Evolutionary conservation across 1,140 invertebrate genomes (phyloP).

Genomic region (Teleogryllus occipitalis): DNA sequence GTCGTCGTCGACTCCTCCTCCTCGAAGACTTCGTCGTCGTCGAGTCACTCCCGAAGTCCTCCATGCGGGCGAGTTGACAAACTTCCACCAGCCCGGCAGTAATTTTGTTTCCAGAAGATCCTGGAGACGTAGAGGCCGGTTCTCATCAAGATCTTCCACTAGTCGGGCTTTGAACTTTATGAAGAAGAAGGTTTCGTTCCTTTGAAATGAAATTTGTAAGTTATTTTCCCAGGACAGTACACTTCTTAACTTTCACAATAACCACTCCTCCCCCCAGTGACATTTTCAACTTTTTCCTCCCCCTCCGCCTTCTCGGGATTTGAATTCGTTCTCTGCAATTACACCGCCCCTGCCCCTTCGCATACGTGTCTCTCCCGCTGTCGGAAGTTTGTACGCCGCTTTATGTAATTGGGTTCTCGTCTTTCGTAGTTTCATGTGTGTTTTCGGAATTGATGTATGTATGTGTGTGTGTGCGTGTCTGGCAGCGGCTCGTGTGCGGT

Average conservation of each 20-base stretch:
- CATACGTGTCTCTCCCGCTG: background rate
- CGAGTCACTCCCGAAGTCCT: background rate
- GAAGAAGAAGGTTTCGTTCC: background rate
- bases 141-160: background rate
- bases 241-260: slow-evolving; percentile 1
- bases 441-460: background rate
- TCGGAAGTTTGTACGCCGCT: background rate
- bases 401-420: background rate
- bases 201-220: slow-evolving; percentile 6
- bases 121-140: background rate
- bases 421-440: background rate
- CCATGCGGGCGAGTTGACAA: background rate
- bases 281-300: background rate
- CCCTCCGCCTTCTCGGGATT: background rate
- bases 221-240: background rate
- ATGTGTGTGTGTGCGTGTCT: background rate
- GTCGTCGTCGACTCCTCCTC: background rate
- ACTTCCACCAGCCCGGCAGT: background rate
- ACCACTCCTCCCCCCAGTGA: background rate
- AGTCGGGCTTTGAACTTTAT: background rate
- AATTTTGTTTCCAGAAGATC: slow-evolving; percentile 1
- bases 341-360: background rate
- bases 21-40: background rate
- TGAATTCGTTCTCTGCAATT: background rate
- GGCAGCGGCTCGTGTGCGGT: background rate